Base-by-base conservation (phyloP, 2,797 vertebrate genomes). In the Fistularia tabacaria region DNA sequence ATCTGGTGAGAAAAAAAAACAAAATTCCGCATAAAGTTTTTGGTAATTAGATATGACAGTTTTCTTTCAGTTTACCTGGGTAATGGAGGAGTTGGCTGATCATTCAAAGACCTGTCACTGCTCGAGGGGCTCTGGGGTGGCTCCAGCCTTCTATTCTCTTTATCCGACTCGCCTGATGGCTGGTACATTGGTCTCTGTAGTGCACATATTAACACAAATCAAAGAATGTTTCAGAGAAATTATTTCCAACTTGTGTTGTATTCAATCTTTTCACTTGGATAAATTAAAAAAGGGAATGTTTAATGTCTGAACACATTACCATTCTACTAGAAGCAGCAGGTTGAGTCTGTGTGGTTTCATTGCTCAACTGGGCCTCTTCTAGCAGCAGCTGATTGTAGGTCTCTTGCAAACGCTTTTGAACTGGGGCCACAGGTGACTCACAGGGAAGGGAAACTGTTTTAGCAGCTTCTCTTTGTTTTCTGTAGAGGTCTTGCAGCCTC, bases 111-210 rank as follows among this genome's bases (percentile, higher is more conserved):
- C 83, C 92, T 83, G 66, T 99, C 97, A 46, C 95, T 98, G 83
- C 95, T 98, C 1, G 96, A 99, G 38, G 94, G 93, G 59, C 95
- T 98, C 3, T 91, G 92, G 38, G 93, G 91, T 58, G 92, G 90
- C 54, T 95, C 95, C 2, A 95, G 91, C 69, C 85, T 90, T 76
- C 93, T 97, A 85, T 99, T 99, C 76, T 99, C 97, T 83, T 99
- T 99, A 83, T 99, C 97, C 0, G 97, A 99, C 83, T 99, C 97
- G 66, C 96, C 97, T 59, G 97, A 99, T 1, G 97, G 97, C 4
- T 98, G 97, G 85, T 97, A 99, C 65, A 91, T 87, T 36, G 92
- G 92, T 72, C 82, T 93, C 68, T 89, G 76, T 89, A 90, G 71
- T 25, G 70, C 6, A 71, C 6, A 57, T 10, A 44, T n/a, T 10